These are phyloP conservation scores for Lutjanus argentimaculatus DNA, from an alignment of 2,797 vertebrate genomes.

Conservation along the genomic window DNA sequence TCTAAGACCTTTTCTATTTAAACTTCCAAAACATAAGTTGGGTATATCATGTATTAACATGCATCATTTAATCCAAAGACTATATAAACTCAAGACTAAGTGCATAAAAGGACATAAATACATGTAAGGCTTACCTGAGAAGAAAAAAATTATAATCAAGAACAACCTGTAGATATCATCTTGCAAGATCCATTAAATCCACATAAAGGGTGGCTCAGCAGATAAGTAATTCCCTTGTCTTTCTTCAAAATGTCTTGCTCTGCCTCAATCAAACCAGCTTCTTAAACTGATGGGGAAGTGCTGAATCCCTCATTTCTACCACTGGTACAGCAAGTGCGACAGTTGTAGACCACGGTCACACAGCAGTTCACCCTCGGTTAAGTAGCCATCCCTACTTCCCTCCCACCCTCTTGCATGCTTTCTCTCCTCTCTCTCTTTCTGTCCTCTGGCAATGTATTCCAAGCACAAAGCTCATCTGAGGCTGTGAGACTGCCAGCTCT, in stretches of 20 bases:
- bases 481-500: constrained; percentile 61
- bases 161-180: constrained; percentile 63
- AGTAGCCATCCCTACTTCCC: constrained; percentile 61
- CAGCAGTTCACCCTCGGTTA: constrained; percentile 62
- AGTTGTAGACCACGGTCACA: constrained; percentile 52
- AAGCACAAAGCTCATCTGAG: constrained; percentile 76
- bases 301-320: constrained; percentile 35
- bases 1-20: neutral
- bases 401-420: constrained; percentile 59
- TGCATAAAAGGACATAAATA: neutral
- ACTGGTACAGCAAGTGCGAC: constrained; percentile 17
- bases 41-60: neutral
- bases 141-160: constrained; percentile 15
- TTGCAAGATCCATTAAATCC: constrained; percentile 46
- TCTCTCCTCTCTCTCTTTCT: constrained; percentile 56
- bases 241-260: constrained; percentile 24
- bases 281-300: constrained; percentile 8
- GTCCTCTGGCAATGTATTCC: constrained; percentile 69
- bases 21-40: neutral
- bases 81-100: neutral
- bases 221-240: constrained; percentile 4
- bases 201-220: constrained; percentile 1
- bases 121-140: constrained; percentile 75
- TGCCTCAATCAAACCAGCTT: constrained; percentile 19
- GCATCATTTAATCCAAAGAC: constrained; percentile 1